Evolutionary conservation across 2,113 vertebrate genomes (phyloP).

Genomic region (Nycticorax nycticorax): DNA sequence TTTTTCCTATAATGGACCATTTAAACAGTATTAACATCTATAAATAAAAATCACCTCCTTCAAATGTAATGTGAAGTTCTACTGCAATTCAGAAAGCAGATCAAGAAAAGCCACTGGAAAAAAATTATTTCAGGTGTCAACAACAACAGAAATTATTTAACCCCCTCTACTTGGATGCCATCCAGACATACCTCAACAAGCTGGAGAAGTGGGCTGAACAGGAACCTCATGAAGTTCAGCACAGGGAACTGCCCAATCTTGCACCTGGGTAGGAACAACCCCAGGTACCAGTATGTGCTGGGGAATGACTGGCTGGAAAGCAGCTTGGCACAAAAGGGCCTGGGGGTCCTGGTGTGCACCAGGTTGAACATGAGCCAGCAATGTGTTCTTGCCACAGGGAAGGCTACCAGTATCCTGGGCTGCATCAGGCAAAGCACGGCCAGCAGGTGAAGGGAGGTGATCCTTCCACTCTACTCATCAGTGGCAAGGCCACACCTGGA

Average conservation of each 20-base stretch:
- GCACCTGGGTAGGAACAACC: not conserved
- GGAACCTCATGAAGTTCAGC: not conserved
- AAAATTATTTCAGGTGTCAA: not conserved
- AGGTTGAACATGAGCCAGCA: rapidly evolving
- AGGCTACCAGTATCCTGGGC: not conserved
- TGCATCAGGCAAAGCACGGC: not conserved
- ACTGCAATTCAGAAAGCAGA: not conserved
- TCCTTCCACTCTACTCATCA: not conserved
- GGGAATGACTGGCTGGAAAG: not conserved
- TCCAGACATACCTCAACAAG: not conserved
- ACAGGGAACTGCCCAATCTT: no score
- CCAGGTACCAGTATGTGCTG: not conserved
- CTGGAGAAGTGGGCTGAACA: not conserved
- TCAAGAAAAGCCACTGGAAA: not conserved
- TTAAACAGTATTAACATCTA: not conserved
- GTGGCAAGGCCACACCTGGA: not conserved
- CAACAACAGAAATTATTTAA: not conserved
- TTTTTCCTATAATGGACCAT: not conserved
- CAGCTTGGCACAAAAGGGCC: rapidly evolving
- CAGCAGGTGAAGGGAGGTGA: rapidly evolving
- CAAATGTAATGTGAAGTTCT: not conserved
- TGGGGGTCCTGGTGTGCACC: not conserved
- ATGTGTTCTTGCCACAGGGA: not conserved
- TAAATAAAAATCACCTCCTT: not conserved
- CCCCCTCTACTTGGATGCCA: not conserved